Evolutionary conservation across 2,888 invertebrate genomes (phyloP), one percentile per base, ranked within the genome.

Genomic region (Allacma fusca): DNA sequence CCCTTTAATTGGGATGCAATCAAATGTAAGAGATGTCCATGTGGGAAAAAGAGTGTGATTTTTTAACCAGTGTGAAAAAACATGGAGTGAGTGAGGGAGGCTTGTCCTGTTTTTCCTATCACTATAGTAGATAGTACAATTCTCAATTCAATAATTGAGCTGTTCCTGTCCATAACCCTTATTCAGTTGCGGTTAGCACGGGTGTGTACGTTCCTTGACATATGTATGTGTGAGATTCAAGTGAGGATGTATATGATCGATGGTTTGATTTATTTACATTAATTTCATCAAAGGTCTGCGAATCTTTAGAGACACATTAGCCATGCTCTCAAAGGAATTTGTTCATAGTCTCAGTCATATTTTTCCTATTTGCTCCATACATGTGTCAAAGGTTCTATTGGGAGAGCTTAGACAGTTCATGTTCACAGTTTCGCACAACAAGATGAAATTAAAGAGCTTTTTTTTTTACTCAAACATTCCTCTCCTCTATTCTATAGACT

Each of bases 191-290:
- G 34, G 34, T 34, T 34, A 34, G 9, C 9, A 34, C 9, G 34
- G 5, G 34, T 34, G 34, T 34, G 5, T 34, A 34, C 9, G 34
- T 34, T 34, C 9, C 5, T 34, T 4, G 4, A 34, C 9, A 9
- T 34, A 9, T 34, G 34, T 34, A 9, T 34, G 34, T 34, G 34
- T 34, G 34, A 34, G 34, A 34, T 7, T 34, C 5, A 34, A 34
- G 5, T 7, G 34, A 34, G 34, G 34, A 34, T n/a, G n/a, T n/a
- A n/a, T 7, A 34, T 34, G 34, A 9, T 50, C n/a, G 50, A n/a
- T 50, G 19, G 50, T 50, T 50, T 43, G 62, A 73, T 73, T 62
- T 69, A 62, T 59, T 70, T 70, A 43, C 50, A 50, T 70, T 50
- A n/a, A 16, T 50, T 50, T 16, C 50, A 26, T 44, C 23, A 70